Percentiles rank a stretch among this genome's conserved stretches.
Conservation (phyloP, 2,888 invertebrate species). For the Xanthia icteritia region DNA sequence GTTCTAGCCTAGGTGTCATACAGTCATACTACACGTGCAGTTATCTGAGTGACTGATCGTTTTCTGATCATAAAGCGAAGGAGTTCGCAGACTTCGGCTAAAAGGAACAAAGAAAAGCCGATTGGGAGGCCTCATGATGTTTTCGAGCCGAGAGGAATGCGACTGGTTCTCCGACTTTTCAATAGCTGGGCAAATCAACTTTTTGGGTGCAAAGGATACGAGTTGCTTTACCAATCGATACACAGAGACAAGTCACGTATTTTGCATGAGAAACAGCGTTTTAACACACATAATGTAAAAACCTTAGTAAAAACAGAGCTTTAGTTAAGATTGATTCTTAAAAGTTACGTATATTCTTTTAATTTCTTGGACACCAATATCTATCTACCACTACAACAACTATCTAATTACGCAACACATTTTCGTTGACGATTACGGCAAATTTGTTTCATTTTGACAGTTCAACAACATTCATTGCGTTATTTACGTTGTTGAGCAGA, state of each 20-base stretch:
- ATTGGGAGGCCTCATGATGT: conserved; percentile 39
- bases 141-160: conserved; percentile 44
- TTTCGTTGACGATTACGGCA: too few relatives aligned
- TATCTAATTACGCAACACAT: too few relatives aligned
- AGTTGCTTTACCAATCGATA: conserved; percentile 12
- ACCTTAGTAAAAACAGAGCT: background rate
- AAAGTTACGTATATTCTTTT: background rate
- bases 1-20: conserved; percentile 57
- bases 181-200: conserved; percentile 31
- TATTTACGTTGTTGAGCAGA: too few relatives aligned
- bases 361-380: background rate
- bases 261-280: background rate
- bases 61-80: conserved; percentile 26
- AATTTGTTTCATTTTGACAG: too few relatives aligned
- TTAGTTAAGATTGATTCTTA: background rate
- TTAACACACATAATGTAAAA: background rate
- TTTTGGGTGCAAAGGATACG: conserved; percentile 20
- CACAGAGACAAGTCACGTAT: background rate
- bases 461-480: too few relatives aligned
- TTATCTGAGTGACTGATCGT: conserved; percentile 42
- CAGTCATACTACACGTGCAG: conserved; percentile 43
- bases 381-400: background rate
- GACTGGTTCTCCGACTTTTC: conserved; percentile 53
- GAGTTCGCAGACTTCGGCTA: background rate
- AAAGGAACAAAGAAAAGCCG: conserved; percentile 38